These are phyloP conservation scores for Aptenodytes patagonicus DNA, from an alignment of 2,113 vertebrate species.

Conservation along the genomic window DNA sequence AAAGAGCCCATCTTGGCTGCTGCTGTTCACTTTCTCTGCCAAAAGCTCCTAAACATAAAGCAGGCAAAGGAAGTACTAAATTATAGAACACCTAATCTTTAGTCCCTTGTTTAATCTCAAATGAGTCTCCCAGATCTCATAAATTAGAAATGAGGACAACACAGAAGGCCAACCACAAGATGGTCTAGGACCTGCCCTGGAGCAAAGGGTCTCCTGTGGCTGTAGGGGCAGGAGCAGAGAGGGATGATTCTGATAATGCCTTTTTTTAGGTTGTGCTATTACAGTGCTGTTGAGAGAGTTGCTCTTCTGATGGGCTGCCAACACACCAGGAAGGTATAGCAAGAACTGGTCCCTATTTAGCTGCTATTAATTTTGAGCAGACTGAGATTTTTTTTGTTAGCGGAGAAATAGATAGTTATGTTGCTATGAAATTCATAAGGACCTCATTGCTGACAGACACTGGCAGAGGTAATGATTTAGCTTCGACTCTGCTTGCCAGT, in stretches of 20 bases:
- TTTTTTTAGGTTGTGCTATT: neutral
- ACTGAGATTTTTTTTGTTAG: neutral
- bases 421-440: neutral
- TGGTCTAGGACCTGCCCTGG: neutral
- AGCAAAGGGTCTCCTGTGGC: neutral
- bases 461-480: neutral
- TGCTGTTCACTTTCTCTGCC: conserved; percentile 29
- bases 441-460: neutral
- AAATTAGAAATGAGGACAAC: neutral
- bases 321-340: neutral
- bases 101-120: conserved; percentile 49
- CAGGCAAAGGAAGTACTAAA: conserved; percentile 59
- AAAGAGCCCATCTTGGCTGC: conserved; percentile 40
- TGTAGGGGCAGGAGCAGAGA: neutral
- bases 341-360: neutral
- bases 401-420: neutral
- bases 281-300: neutral
- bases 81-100: conserved; percentile 61
- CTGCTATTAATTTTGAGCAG: neutral
- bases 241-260: neutral
- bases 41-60: conserved; percentile 35
- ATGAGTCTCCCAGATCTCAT: conserved; percentile 39
- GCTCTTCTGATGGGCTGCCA: neutral
- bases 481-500: neutral
- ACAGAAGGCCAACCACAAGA: neutral